A percentile compares a stretch with the other conserved stretches of the same genome.
These are phyloP conservation scores for Arnoldichthys spilopterus DNA, from an alignment of 2,797 vertebrate genomes.

Conservation along the genomic window DNA sequence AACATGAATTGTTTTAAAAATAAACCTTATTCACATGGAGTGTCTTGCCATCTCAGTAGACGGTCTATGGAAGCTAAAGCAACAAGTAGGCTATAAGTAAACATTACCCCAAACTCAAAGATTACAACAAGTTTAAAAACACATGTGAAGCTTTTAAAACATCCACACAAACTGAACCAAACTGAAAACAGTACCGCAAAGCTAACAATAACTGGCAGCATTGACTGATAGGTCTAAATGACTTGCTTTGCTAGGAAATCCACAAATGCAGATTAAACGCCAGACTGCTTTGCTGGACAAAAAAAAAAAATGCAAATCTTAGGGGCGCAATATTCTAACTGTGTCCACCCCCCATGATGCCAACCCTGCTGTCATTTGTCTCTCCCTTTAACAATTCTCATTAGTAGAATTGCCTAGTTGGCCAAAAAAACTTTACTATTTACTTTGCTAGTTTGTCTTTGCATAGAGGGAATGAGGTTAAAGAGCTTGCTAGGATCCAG, in stretches of 20 bases:
- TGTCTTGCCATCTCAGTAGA: too few species aligned
- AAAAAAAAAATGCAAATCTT: neutral
- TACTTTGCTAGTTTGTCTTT: neutral
- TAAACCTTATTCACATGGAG: too few species aligned
- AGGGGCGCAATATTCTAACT: neutral
- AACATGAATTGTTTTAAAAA: too few species aligned
- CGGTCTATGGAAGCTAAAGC: neutral
- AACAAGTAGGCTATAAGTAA: neutral
- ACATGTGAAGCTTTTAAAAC: neutral
- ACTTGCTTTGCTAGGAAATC: neutral
- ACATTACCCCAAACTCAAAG: neutral
- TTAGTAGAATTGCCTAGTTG: neutral
- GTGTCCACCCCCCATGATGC: neutral
- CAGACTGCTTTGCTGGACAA: neutral
- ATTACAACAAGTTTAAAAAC: neutral
- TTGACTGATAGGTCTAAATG: neutral
- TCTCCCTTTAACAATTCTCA: neutral
- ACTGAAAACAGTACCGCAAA: neutral
- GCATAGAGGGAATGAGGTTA: constrained; percentile 17
- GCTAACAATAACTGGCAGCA: neutral
- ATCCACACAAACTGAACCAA: neutral
- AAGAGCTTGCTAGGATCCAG: constrained; percentile 26
- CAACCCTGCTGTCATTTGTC: neutral
- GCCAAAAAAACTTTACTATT: neutral
- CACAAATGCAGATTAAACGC: neutral